These are phyloP conservation scores for Sarcophaga rosellei DNA, from an alignment of 2,888 invertebrate species.

Conservation along the genomic window DNA sequence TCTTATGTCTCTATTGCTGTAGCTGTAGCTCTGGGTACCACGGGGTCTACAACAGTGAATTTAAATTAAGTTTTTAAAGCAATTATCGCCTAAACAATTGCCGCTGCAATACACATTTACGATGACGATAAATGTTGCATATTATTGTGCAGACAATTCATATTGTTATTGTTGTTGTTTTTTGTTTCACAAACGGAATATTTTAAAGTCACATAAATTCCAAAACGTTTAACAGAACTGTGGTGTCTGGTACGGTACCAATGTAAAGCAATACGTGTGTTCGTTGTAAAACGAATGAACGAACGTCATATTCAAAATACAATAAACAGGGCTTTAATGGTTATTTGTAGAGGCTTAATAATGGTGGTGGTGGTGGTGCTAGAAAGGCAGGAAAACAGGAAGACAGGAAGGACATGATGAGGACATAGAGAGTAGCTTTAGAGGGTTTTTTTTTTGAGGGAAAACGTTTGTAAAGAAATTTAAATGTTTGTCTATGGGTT, in stretches of 20 bases:
- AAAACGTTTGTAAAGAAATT: not conserved
- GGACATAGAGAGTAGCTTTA: too few species aligned
- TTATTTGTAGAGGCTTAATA: conserved; percentile 26
- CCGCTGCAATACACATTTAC: conserved; percentile 33
- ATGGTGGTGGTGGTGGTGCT: not conserved
- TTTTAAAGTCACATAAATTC: not conserved
- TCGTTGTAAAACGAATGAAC: not conserved
- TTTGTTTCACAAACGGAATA: not conserved
- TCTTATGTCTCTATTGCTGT: conserved; percentile 37
- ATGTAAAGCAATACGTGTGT: not conserved
- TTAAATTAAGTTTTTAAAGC: conserved; percentile 62
- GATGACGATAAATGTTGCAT: conserved; percentile 21
- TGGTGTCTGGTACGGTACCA: not conserved
- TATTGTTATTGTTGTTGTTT: not conserved
- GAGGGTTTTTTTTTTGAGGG: not conserved
- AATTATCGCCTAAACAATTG: conserved; percentile 65
- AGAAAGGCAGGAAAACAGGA: not conserved
- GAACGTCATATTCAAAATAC: too few species aligned
- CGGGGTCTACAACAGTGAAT: conserved; percentile 23
- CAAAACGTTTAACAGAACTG: not conserved
- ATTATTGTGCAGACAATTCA: not conserved
- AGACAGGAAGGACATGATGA: not conserved
- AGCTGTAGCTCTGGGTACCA: too few species aligned
- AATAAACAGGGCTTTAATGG: conserved; percentile 2
- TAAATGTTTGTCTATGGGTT: not conserved